Evolutionary conservation across 2,888 invertebrate species (phyloP), one percentile per base, ranked within the genome.

Genomic region (Petrolisthes cinctipes): DNA sequence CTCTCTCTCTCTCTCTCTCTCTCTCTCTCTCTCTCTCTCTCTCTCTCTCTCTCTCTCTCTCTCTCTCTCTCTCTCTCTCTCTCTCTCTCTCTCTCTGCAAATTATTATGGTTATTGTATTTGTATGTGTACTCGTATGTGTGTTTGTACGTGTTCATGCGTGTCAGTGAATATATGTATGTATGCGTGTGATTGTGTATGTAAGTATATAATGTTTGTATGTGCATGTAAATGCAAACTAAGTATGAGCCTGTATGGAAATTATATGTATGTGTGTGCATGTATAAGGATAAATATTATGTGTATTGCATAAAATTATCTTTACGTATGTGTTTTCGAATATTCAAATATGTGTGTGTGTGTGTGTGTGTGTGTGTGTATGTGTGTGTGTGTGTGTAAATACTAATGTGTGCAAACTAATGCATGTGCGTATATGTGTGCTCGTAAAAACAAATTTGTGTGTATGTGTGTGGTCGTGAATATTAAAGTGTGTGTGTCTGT

Each of bases 181-280:
- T 81, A 57, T 81, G 6, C 57, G 37, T 81, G 37, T 80, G 23
- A 54, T n/a, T 80, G 23, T 80, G n/a, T 57, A 57, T 78, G 37
- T 20, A 76, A 23, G 37, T 20, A 76, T 76, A 76, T 6, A 37
- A 37, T n/a, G 37, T 73, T 73, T 73, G 17, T 68, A 68, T 68
- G 17, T 68, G 17, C 9, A 11, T 76, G 23, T 76, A 76, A 20
- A 76, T 37, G n/a, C 1, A 76, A 6, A 76, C 0, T 37, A 37
- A 37, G 37, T 37, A 37, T 37, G 2, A 37, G 37, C 37, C 37
- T 37, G 37, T 37, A 37, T 37, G 37, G 37, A 37, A 37, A 37
- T 37, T 37, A 2, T 37, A 37, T 37, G 37, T 37, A 37, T 37
- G 37, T 37, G 37, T 37, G 37, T 37, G 37, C 1, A 37, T 37